Conservation (phyloP, 2,113 vertebrate species). For the Dasyornis broadbenti region DNA sequence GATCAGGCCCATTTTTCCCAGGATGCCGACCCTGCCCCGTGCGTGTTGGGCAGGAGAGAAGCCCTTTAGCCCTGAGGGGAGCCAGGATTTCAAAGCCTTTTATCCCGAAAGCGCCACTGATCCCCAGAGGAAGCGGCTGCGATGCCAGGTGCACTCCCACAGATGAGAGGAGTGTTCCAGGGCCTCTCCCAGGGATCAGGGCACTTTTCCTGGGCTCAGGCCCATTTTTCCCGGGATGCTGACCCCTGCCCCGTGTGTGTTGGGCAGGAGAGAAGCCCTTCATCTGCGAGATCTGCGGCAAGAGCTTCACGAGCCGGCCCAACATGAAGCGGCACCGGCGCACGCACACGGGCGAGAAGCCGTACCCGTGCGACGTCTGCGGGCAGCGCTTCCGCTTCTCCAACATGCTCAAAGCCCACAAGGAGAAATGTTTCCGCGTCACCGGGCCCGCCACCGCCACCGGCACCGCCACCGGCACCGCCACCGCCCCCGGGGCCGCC, state of each 20-base stretch:
- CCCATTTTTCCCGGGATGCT: too few relatives aligned
- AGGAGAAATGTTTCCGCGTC: slow-evolving; percentile 91
- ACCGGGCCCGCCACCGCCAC: background rate
- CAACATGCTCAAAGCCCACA: slow-evolving; percentile 98
- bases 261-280: slow-evolving; percentile 93
- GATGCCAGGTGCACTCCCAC: too few relatives aligned
- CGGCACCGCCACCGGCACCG: too few relatives aligned
- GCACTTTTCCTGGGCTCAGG: background rate
- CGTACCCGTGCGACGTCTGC: slow-evolving; percentile 91
- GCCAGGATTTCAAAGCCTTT: too few relatives aligned
- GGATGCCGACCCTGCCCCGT: background rate
- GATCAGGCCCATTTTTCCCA: background rate
- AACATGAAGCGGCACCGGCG: slow-evolving; percentile 97
- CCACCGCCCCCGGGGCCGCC: too few relatives aligned
- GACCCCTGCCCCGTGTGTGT: background rate
- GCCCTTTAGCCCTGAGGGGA: background rate
- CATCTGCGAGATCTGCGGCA: slow-evolving; percentile 96
- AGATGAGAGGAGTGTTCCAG: background rate
- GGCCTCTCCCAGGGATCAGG: accelerated
- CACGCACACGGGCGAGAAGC: slow-evolving; percentile 95
- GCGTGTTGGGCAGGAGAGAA: background rate
- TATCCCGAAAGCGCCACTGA: too few relatives aligned
- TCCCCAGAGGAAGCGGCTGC: too few relatives aligned
- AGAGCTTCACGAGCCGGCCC: slow-evolving; percentile 95
- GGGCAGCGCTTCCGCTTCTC: slow-evolving; percentile 96